Conservation (phyloP, 2,113 vertebrate species). For the Parotia lawesii region DNA sequence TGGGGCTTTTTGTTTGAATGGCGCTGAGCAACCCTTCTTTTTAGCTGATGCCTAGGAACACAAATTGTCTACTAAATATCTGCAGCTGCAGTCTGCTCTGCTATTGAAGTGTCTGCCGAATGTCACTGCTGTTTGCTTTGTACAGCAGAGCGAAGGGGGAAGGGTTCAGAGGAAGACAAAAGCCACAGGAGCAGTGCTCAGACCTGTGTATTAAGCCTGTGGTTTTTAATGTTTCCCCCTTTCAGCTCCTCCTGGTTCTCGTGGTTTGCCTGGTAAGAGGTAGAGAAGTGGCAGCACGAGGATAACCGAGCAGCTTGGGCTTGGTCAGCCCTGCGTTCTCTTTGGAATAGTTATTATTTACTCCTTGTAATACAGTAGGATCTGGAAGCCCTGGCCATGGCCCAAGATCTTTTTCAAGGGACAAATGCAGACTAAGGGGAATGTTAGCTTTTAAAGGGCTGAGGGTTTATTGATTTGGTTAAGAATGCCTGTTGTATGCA, state of each 20-base stretch:
- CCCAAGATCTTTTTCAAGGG: background rate
- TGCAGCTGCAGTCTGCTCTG: slow-evolving; percentile 41
- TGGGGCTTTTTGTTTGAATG: background rate
- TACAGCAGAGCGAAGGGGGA: background rate
- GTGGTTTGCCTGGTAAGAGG: background rate
- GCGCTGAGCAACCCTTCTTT: background rate
- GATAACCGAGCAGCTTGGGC: background rate
- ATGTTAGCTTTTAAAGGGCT: background rate
- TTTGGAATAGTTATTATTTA: background rate
- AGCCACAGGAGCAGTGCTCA: background rate
- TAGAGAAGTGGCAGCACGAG: background rate
- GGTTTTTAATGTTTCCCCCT: background rate
- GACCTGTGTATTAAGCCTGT: background rate
- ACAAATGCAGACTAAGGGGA: background rate
- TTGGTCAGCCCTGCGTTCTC: background rate
- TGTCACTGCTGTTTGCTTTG: background rate
- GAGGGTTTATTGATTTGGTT: background rate
- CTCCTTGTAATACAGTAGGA: background rate
- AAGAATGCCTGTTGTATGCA: background rate
- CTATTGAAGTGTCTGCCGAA: background rate
- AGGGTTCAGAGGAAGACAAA: background rate
- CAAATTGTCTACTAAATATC: slow-evolving; percentile 19
- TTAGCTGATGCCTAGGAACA: slow-evolving; percentile 31
- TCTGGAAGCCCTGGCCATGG: background rate
- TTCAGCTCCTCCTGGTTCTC: background rate